Evolutionary conservation across 2,113 vertebrate genomes (phyloP).

Genomic region (Piprites chloris): DNA sequence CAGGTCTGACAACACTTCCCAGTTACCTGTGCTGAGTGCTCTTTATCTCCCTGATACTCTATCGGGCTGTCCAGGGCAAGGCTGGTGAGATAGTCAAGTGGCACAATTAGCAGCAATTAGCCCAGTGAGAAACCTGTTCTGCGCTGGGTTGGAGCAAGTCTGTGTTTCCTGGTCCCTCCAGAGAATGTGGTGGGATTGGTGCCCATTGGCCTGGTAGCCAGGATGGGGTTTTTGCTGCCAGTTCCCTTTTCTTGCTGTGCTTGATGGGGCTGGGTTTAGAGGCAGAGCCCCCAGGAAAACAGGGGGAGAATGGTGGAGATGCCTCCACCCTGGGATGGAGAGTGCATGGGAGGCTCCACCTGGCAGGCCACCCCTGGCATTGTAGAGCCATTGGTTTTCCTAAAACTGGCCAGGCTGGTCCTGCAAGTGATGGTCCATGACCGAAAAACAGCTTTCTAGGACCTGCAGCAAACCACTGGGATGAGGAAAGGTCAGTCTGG

Average conservation of each 20-base stretch:
- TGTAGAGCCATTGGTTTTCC: not conserved
- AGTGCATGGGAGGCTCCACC: accelerated
- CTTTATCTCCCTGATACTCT: conserved; percentile 51
- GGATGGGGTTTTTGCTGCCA: accelerated
- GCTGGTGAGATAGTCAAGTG: not conserved
- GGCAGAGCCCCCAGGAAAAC: not conserved
- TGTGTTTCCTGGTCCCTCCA: accelerated
- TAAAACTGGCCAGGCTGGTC: not conserved
- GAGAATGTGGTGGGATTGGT: not conserved
- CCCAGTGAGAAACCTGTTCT: accelerated
- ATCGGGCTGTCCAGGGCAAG: not conserved
- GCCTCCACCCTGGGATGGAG: not conserved
- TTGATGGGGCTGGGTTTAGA: not conserved
- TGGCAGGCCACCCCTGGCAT: accelerated
- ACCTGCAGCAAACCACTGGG: not conserved
- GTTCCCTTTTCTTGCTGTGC: not conserved
- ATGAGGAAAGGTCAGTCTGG: not conserved
- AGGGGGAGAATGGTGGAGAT: not conserved
- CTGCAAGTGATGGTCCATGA: accelerated
- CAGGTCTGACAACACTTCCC: not conserved
- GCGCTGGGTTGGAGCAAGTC: not conserved
- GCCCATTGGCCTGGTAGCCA: not conserved
- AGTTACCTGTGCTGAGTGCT: conserved; percentile 27
- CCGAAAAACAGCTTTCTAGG: not conserved
- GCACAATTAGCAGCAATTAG: conserved; percentile 43